Evolutionary conservation across 2,113 vertebrate genomes (phyloP), one percentile per base, ranked within the genome.

Genomic region (Thamnaconus septentrionalis): DNA sequence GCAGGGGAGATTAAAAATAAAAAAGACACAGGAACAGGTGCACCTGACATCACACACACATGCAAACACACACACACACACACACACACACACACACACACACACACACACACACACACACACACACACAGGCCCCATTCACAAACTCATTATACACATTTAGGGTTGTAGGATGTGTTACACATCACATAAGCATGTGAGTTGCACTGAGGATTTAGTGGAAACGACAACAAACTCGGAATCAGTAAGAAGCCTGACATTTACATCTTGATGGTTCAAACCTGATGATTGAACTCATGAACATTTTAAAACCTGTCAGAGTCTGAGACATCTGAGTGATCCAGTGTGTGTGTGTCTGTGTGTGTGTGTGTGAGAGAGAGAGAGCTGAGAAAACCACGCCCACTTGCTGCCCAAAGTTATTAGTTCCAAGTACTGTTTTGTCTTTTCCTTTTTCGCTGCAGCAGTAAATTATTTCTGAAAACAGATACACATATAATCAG

Each of bases 381-480:
- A n/a, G 1, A 11, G 45, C n/a, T 49, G n/a, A n/a, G n/a, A n/a
- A n/a, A n/a, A n/a, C n/a, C n/a, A n/a, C n/a, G n/a, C n/a, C n/a
- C n/a, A n/a, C n/a, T n/a, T n/a, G n/a, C n/a, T n/a, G n/a, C n/a
- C 48, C 47, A 45, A 51, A 49, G 47, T 61, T 1, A 64, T 59
- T 40, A 43, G 41, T 12, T 56, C 61, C 6, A 42, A 61, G 43
- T 57, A 53, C 58, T 42, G n/a, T 18, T n/a, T 54, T 44, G 6
- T 48, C 45, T 62, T 31, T 31, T 5, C 47, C n/a, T 31, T 31
- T 31, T 31, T 31, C 11, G 3, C 7, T 31, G 7, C 10, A 56
- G 57, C 68, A 76, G 79, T 73, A 84, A 73, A 81, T 84, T 54
- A 9, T 7, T 57, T 68, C 68, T 71, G 65, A 42, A 55, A 64